Conservation (phyloP, 1,140 invertebrate species). For the Philaenus spumarius region DNA sequence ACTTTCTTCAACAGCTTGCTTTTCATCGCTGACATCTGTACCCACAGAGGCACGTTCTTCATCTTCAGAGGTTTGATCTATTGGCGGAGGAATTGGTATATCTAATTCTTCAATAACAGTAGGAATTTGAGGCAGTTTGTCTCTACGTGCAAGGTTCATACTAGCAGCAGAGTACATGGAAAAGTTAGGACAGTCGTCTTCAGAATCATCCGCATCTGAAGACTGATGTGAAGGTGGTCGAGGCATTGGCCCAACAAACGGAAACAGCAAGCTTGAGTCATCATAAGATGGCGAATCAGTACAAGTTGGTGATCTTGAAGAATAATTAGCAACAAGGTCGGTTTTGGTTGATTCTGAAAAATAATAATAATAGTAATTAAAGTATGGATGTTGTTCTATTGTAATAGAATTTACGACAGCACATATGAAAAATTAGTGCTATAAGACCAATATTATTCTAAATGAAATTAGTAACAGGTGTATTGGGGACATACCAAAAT, state of each 20-base stretch:
- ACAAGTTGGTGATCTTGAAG: too few species aligned
- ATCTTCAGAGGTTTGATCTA: slow-evolving; percentile 10
- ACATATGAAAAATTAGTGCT: too few species aligned
- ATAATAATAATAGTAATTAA: too few species aligned
- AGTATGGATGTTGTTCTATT: too few species aligned
- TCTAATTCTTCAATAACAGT: neutral
- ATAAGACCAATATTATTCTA: too few species aligned
- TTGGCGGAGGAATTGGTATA: slow-evolving; percentile 5
- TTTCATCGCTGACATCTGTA: slow-evolving; percentile 12
- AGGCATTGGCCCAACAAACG: slow-evolving; percentile 26
- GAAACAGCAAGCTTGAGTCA: neutral
- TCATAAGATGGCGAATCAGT: too few species aligned
- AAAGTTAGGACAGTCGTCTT: slow-evolving; percentile 61
- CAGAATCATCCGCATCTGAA: slow-evolving; percentile 41
- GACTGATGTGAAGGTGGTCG: slow-evolving; percentile 27
- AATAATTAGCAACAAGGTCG: too few species aligned
- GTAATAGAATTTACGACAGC: too few species aligned
- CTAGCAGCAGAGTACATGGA: slow-evolving; percentile 74
- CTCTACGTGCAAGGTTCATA: slow-evolving; percentile 48
- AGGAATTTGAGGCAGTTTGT: neutral
- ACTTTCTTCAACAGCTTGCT: slow-evolving; percentile 14
- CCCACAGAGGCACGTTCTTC: slow-evolving; percentile 17
- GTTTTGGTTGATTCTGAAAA: too few species aligned
- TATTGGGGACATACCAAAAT: too few species aligned
- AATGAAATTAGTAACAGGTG: too few species aligned